Percentiles rank a stretch among this genome's conserved stretches.
These are phyloP conservation scores for Crocuta crocuta DNA, from an alignment of 2,113 vertebrate genomes.

Conservation along the genomic window DNA sequence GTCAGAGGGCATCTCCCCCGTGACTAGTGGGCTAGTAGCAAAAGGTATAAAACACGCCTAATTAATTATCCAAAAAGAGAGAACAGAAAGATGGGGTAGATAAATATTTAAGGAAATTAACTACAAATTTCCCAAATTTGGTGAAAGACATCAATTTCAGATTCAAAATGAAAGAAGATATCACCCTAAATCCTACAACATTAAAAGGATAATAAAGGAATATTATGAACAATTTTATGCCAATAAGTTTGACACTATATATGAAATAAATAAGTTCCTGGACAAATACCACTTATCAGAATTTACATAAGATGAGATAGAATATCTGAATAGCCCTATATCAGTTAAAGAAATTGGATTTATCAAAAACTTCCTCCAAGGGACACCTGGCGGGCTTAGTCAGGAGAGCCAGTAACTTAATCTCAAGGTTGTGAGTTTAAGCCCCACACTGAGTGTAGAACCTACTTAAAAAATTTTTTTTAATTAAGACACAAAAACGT, in stretches of 20 bases:
- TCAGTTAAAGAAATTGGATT: no score
- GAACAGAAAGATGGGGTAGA: background rate
- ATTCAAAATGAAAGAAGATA: background rate
- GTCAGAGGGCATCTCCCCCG: background rate
- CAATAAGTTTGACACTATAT: no score
- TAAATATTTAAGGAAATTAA: background rate
- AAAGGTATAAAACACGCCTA: background rate
- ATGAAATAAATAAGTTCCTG: no score
- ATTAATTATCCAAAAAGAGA: background rate
- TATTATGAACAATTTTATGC: background rate
- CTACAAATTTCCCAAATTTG: background rate
- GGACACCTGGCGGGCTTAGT: no score
- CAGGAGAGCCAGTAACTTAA: no score
- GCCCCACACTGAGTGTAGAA: no score
- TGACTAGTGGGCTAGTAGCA: background rate
- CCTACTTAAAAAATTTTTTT: no score
- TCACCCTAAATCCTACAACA: background rate
- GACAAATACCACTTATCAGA: no score
- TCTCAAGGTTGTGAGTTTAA: no score
- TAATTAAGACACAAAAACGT: background rate
- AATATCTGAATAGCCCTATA: no score
- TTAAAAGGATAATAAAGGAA: background rate
- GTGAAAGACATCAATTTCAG: background rate
- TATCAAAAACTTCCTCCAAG: no score
- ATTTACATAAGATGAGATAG: no score